phyloP scores from a whole-genome alignment of 2,113 vertebrate species.

The Clarias batrachus region DNA sequence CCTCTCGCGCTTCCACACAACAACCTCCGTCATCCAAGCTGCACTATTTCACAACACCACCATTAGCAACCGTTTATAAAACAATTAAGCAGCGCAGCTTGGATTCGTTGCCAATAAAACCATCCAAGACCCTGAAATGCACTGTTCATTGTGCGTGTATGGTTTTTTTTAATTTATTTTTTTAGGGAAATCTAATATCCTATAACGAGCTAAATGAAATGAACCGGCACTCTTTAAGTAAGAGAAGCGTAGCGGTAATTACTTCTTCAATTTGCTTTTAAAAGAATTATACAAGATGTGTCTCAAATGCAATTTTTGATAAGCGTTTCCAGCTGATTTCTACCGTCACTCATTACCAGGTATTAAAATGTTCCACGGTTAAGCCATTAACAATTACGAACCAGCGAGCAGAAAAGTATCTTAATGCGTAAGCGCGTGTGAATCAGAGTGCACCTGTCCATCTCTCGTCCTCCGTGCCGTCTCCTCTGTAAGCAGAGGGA shows the following conservation, averaged over 20 bases:
- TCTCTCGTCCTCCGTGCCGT: neutral
- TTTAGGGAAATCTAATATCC: neutral
- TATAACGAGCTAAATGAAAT: neutral
- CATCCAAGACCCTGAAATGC: neutral
- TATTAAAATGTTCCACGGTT: neutral
- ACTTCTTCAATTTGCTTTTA: neutral
- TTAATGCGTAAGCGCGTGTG: neutral
- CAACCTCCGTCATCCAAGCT: neutral
- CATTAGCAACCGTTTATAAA: constrained; percentile 19
- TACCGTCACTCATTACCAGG: neutral
- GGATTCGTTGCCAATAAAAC: neutral
- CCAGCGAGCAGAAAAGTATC: constrained; percentile 4
- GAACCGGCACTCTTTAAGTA: neutral
- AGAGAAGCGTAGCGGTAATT: neutral
- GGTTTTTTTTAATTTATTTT: too few relatives aligned
- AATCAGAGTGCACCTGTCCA: neutral
- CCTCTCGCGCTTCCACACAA: neutral
- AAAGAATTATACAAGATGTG: neutral
- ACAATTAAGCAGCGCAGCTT: neutral
- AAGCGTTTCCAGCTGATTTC: neutral
- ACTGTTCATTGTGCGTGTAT: neutral
- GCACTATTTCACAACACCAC: constrained; percentile 5
- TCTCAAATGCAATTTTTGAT: neutral
- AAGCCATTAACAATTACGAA: neutral
- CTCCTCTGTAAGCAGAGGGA: neutral